Evolutionary conservation across 2,113 vertebrate species (phyloP).

Genomic region (Chloebia gouldiae): DNA sequence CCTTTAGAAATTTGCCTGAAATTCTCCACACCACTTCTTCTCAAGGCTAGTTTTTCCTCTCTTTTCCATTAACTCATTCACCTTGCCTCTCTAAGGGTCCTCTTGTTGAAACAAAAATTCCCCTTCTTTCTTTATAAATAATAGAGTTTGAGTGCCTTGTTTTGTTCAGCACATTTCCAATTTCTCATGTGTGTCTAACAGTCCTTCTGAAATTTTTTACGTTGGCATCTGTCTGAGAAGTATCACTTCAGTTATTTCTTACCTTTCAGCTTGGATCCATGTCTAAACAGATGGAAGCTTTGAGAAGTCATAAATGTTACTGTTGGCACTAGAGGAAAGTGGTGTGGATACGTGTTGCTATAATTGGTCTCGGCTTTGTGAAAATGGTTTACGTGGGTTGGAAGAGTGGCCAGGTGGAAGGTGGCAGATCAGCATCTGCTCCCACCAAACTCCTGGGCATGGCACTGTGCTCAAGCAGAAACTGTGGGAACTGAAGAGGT

Average conservation of each 20-base stretch:
- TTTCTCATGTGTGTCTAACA: not conserved
- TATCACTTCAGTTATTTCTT: not conserved
- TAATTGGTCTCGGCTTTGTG: not conserved
- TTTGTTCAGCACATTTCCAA: not conserved
- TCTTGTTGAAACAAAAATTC: not conserved
- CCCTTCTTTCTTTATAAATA: not conserved
- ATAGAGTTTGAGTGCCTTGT: not conserved
- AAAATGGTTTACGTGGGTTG: not conserved
- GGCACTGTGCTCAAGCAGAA: not conserved
- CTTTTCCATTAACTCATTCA: not conserved
- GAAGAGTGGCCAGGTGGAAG: slow-evolving; percentile 4
- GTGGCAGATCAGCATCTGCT: not conserved
- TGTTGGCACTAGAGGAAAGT: slow-evolving; percentile 50
- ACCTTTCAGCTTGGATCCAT: not conserved
- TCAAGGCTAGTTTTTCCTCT: not conserved
- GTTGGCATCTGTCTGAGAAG: not conserved
- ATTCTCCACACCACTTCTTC: not conserved
- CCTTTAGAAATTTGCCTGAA: not conserved
- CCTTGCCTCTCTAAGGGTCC: not conserved
- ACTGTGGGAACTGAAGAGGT: not conserved
- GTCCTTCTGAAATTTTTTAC: not conserved
- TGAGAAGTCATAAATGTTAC: not conserved
- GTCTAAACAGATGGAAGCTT: not conserved
- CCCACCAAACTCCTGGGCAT: not conserved
- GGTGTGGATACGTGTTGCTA: not conserved